phyloP scores from a whole-genome alignment of 2,888 invertebrate species.

The Philaethria dido region DNA sequence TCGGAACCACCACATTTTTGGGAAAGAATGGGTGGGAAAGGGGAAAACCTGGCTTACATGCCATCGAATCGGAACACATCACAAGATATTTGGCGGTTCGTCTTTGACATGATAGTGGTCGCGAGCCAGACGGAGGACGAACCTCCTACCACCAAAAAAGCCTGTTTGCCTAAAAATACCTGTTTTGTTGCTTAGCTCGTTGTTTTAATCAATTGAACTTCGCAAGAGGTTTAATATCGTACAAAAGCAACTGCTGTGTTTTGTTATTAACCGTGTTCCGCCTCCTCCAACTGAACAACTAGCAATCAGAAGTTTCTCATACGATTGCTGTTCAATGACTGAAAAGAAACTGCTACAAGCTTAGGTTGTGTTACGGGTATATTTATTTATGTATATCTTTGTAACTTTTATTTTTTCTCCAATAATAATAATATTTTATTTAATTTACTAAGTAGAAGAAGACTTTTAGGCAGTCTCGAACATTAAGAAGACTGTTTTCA shows the following conservation, averaged over 20 bases:
- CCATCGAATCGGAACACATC: no score
- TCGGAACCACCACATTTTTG: no score
- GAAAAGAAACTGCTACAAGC: background rate
- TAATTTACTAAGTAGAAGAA: background rate
- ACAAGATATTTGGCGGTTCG: no score
- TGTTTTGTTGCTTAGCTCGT: background rate
- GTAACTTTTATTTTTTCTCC: background rate
- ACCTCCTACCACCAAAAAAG: no score
- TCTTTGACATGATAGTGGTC: no score
- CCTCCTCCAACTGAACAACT: conserved; percentile 18
- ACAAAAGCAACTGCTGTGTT: background rate
- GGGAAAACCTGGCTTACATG: no score
- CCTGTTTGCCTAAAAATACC: no score
- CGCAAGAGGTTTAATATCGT: conserved; percentile 22
- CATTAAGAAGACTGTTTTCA: no score
- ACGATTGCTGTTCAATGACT: conserved; percentile 15
- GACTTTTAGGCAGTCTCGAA: no score
- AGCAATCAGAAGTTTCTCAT: conserved; percentile 31
- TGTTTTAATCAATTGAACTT: conserved; percentile 24
- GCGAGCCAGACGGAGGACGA: no score
- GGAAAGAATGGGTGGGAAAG: no score
- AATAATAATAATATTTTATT: background rate
- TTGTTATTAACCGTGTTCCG: background rate
- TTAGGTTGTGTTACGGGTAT: background rate
- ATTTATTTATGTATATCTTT: background rate